A percentile compares a stretch with the other conserved stretches of the same genome.
These are phyloP conservation scores for Acleris literana DNA, from an alignment of 2,888 invertebrate genomes.

Conservation along the genomic window DNA sequence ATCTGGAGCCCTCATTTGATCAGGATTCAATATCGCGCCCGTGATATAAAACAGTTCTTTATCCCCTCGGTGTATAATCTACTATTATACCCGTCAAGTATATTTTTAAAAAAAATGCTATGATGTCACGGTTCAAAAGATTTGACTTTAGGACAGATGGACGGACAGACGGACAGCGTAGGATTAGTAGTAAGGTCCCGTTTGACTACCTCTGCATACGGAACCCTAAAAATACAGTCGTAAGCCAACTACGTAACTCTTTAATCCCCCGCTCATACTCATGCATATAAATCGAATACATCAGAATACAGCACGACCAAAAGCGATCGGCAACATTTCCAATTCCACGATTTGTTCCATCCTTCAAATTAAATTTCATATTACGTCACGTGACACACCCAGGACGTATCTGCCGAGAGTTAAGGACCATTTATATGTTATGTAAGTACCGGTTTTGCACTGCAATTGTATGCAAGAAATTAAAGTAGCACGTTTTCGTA, in stretches of 20 bases:
- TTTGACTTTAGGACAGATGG: no score
- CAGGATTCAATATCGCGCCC: no score
- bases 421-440: constrained; percentile 25
- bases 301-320: neutral
- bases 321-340: neutral
- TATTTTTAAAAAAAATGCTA: no score
- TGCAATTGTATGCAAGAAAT: constrained; percentile 9
- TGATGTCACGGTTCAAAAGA: neutral
- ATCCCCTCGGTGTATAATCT: no score
- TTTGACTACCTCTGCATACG: no score
- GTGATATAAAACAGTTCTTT: no score
- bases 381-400: constrained; percentile 19
- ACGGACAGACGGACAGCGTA: no score
- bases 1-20: no score
- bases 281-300: constrained; percentile 1
- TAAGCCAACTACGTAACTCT: neutral
- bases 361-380: constrained; percentile 21
- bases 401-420: constrained; percentile 19
- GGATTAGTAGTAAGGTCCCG: no score
- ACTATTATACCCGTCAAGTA: no score
- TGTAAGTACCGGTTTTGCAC: constrained; percentile 31
- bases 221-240: no score
- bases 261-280: neutral
- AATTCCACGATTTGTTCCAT: constrained; percentile 7
- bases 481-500: constrained; percentile 14